These are phyloP conservation scores for Calephelis perditalis DNA, from an alignment of 2,888 invertebrate genomes.

Conservation along the genomic window DNA sequence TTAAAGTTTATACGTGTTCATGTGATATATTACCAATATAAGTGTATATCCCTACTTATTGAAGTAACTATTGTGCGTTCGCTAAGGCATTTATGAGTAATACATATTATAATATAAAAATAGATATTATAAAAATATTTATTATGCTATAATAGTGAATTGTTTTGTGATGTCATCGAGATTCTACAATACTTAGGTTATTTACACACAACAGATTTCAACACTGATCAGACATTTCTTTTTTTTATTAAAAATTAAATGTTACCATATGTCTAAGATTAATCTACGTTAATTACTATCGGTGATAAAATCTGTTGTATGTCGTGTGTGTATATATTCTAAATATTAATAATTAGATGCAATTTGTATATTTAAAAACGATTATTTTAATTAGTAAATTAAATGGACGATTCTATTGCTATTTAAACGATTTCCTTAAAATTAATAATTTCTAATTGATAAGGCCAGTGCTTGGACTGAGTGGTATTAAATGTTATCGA, in stretches of 20 bases:
- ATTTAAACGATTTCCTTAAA: neutral
- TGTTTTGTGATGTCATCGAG: neutral
- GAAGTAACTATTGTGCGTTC: slow-evolving; percentile 5
- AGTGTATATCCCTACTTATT: neutral
- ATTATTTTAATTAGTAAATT: slow-evolving; percentile 1
- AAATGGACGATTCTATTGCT: slow-evolving; percentile 7
- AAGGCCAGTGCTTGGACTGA: neutral
- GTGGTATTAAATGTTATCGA: too few species aligned
- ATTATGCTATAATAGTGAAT: neutral
- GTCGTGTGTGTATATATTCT: neutral
- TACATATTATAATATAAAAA: slow-evolving; percentile 7
- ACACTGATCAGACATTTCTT: too few species aligned
- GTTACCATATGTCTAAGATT: too few species aligned
- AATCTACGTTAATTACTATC: too few species aligned
- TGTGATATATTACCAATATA: neutral
- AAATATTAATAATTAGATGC: neutral
- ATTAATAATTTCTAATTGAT: neutral
- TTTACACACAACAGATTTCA: too few species aligned
- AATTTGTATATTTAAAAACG: slow-evolving; percentile 1
- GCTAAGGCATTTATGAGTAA: slow-evolving; percentile 7
- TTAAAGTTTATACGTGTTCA: neutral
- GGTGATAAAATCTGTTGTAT: neutral
- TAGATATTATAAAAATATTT: slow-evolving; percentile 11
- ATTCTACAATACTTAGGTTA: neutral
- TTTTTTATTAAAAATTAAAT: too few species aligned